phyloP scores from a whole-genome alignment of 2,888 invertebrate genomes.

The Dicyrtoma fusca region DNA sequence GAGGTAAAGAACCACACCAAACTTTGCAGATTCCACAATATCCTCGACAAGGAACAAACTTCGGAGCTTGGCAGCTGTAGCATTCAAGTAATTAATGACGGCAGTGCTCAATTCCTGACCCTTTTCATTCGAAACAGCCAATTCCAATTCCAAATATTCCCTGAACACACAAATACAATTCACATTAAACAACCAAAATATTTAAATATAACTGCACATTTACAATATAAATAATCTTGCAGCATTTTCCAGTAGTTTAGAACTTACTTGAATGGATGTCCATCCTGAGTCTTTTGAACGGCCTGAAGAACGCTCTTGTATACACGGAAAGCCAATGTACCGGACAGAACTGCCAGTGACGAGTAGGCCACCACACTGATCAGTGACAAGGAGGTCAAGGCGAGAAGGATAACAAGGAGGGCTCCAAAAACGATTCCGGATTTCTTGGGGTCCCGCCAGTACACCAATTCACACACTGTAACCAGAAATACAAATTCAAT shows the following conservation, averaged over 20 bases:
- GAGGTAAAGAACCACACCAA: slow-evolving; percentile 92
- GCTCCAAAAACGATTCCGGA: slow-evolving; percentile 92
- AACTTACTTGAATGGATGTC: slow-evolving; percentile 96
- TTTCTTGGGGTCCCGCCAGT: slow-evolving; percentile 96
- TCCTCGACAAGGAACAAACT: slow-evolving; percentile 85
- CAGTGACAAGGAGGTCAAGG: slow-evolving; percentile 92
- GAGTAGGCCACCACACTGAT: slow-evolving; percentile 94
- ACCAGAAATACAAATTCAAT: too few relatives aligned
- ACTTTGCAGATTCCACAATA: slow-evolving; percentile 91
- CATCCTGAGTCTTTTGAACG: slow-evolving; percentile 91
- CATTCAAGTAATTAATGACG: slow-evolving; percentile 85
- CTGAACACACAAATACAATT: slow-evolving; percentile 60
- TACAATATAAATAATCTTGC: too few relatives aligned
- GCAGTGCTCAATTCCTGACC: slow-evolving; percentile 85
- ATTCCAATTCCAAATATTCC: slow-evolving; percentile 82
- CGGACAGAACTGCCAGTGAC: slow-evolving; percentile 80
- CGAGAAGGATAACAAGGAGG: slow-evolving; percentile 83
- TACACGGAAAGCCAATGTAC: slow-evolving; percentile 90
- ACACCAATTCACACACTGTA: slow-evolving; percentile 90
- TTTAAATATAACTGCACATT: not conserved
- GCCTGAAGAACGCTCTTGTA: slow-evolving; percentile 95
- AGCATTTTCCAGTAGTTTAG: too few relatives aligned
- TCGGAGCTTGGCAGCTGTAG: slow-evolving; percentile 78
- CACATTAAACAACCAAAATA: too few relatives aligned
- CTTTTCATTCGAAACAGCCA: slow-evolving; percentile 87